Conservation (phyloP, 1,140 invertebrate genomes). For the Drosophila teissieri region DNA sequence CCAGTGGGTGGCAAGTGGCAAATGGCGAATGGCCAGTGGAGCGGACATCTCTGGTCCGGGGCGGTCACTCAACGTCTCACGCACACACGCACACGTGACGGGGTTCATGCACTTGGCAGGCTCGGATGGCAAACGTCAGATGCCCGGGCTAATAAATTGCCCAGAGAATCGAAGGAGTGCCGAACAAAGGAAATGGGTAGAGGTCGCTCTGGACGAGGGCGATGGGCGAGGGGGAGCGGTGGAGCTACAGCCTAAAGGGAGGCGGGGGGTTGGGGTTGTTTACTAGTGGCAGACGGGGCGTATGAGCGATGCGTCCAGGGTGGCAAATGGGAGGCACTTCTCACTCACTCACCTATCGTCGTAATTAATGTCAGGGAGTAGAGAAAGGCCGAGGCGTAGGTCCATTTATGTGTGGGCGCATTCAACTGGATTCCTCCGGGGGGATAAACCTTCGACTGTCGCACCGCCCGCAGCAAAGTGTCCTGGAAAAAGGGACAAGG, state of each 20-base stretch:
- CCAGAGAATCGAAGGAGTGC: constrained; percentile 43
- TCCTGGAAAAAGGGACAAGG: constrained; percentile 73
- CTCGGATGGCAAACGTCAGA: constrained; percentile 65
- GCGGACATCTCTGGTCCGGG: constrained; percentile 12
- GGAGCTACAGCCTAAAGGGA: too few species aligned
- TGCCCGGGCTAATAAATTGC: constrained; percentile 71
- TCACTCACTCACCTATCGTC: constrained; percentile 94
- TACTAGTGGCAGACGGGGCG: too few species aligned
- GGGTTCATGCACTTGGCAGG: constrained; percentile 60
- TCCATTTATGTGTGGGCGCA: constrained; percentile 90
- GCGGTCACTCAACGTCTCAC: constrained; percentile 76
- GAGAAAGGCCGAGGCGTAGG: constrained; percentile 95
- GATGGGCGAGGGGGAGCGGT: too few species aligned
- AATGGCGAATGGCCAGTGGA: constrained; percentile 4
- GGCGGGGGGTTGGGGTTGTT: not conserved
- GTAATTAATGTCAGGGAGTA: constrained; percentile 98
- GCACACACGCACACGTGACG: constrained; percentile 31
- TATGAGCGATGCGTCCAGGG: too few species aligned
- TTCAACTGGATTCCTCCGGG: constrained; percentile 84
- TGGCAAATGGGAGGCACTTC: constrained; percentile 4
- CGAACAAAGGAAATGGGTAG: constrained; percentile 7
- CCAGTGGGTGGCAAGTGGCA: not conserved
- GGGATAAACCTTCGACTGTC: constrained; percentile 81
- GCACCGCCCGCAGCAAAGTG: constrained; percentile 84
- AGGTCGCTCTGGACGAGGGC: not conserved